Base-by-base conservation (phyloP, 35 echinoderm and acorn worm genomes). In the Acanthaster planci region DNA sequence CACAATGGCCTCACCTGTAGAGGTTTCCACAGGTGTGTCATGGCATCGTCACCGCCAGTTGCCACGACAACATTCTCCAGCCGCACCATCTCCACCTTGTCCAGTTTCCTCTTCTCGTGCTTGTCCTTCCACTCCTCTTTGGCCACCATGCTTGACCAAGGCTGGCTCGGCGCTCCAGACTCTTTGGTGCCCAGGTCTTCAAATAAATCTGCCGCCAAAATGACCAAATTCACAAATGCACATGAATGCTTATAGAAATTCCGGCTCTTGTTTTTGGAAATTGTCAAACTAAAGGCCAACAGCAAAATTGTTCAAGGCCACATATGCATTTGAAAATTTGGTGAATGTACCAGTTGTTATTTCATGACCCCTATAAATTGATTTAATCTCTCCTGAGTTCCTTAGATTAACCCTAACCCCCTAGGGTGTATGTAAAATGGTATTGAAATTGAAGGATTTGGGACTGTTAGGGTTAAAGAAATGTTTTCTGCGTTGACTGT, bases 11-110 rank as follows among this genome's bases (percentile, higher is more conserved):
- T 78, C 67, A 97, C 95, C 88, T 93, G 91, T 32, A 97, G 47
- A 34, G 95, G 95, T 77, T 89, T 97, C 95, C 95, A 97, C 1
- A 97, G 9, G 35, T 97, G 91, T 2, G 72, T 77, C 17, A 85
- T 93, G 0, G 91, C 95, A 86, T 93, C 95, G 85, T 97, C 95
- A 47, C 87, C 85, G 51, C 91, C 88, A 0, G 92, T 86, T 21
- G 88, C 92, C 12, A 97, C 80, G 38, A 88, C 67, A 6, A 97
- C 91, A 40, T 97, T 86, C 38, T 93, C 91, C 37, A 97, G 53
- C 10, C 90, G 90, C 50, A 97, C 81, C 75, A 93, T 90, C 37
- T 86, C 76, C 40, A 85, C 84, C 67, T 92, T 97, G 58, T 91
- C 92, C 19, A 93, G 39, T 85, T 91, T 97, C 88, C 88, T 97